These are phyloP conservation scores for Amphibalanus amphitrite DNA, from an alignment of 1,140 invertebrate genomes.

Conservation along the genomic window DNA sequence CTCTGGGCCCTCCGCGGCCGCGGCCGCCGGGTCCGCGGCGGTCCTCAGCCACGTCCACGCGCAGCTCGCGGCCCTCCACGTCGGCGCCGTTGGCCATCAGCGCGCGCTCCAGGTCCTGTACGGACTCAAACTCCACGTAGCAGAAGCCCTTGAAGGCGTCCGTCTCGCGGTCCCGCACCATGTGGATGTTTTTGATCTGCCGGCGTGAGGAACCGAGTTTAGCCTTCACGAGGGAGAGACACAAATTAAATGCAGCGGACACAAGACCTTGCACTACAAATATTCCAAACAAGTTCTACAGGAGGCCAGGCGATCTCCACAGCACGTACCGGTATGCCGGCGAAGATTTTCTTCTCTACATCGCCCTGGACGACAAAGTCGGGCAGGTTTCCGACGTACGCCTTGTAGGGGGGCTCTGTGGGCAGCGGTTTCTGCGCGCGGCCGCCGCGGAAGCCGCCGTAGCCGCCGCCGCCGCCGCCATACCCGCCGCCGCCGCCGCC, in stretches of 20 bases:
- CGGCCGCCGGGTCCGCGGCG: neutral
- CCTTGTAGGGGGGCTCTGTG: neutral
- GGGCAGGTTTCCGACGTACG: neutral
- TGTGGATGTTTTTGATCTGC: slow-evolving; percentile 47
- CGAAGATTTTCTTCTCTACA: neutral
- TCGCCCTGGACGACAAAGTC: neutral
- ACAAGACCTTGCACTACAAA: too few relatives aligned
- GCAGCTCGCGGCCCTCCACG: neutral
- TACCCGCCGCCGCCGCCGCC: too few relatives aligned
- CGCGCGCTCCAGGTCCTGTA: slow-evolving; percentile 57
- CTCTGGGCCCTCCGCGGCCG: too few relatives aligned
- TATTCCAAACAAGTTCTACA: too few relatives aligned
- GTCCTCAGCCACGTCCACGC: neutral
- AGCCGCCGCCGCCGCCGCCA: neutral
- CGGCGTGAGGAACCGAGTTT: too few relatives aligned
- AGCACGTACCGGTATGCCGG: neutral
- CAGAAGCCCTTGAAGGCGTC: slow-evolving; percentile 89
- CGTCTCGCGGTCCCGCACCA: slow-evolving; percentile 86
- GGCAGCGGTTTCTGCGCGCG: slow-evolving; percentile 1
- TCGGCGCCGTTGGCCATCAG: slow-evolving; percentile 54
- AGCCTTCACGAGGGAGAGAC: too few relatives aligned
- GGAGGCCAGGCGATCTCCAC: too few relatives aligned
- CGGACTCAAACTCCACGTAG: slow-evolving; percentile 86
- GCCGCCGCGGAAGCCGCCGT: neutral
- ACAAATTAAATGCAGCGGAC: too few relatives aligned